Base-by-base conservation (phyloP, 2,888 invertebrate genomes). In the Cosmia pyralina region DNA sequence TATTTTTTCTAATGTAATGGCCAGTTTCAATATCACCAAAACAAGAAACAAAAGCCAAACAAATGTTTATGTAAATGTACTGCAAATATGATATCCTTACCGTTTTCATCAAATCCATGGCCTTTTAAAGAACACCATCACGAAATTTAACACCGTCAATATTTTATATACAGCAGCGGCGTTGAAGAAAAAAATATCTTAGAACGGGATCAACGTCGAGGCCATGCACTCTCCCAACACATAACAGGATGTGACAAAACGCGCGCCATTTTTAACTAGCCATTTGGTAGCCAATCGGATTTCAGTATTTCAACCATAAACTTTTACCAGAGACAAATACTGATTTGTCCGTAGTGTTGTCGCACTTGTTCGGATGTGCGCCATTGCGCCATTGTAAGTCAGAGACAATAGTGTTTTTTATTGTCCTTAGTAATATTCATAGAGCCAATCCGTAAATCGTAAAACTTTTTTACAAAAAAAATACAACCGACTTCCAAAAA, bases 91-190 rank as follows among this genome's bases (percentile, higher is more conserved):
- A 77, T 83, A 84, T 85, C 86, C 95, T 96, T 95, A 96, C 96
- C 96, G 96, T 96, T 96, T 96, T 96, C 96, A 96, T 96, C 94
- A 96, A 95, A 96, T 96, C 96, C 96, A 96, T 96, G 95, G 96
- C 96, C 96, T 96, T 93, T 94, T 96, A 92, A 91, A 92, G 93
- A 94, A 93, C 96, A 96, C 95, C 96, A 96, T 96, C 93, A 96
- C 96, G 95, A 96, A 94, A 92, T 92, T 91, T 95, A 93, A 92
- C 90, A 90, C 89, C 82, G 90, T 91, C 91, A 92, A 92, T 93
- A 93, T 91, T 93, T 91, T 93, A 90, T 91, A 92, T 85, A 92
- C 92, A 92, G 90, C 88, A 88, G 92, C 92, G 90, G 93, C 89
- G 90, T 91, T 88, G 87, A 83, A 88, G 88, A 92, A 91, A 91